Percentiles rank a stretch among this genome's conserved stretches.
These are phyloP conservation scores for Pandemis corylana DNA, from an alignment of 2,888 invertebrate species.

Conservation along the genomic window DNA sequence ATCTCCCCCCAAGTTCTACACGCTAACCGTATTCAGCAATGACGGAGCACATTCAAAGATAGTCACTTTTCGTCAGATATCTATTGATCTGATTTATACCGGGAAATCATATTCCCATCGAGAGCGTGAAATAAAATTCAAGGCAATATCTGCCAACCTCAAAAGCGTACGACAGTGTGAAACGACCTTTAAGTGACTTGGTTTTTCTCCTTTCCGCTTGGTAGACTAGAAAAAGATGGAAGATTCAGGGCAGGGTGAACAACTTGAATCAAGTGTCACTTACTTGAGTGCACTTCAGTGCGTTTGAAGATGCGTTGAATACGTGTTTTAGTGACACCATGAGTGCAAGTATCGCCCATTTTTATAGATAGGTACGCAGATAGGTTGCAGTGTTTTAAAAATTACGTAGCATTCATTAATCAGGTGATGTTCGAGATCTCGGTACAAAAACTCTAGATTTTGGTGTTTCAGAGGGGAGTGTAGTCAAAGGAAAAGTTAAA, in stretches of 20 bases:
- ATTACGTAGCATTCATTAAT: background rate
- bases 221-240: conserved; percentile 53
- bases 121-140: conserved; percentile 30
- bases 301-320: conserved; percentile 50
- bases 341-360: background rate
- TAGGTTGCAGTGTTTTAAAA: background rate
- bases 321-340: conserved; percentile 34
- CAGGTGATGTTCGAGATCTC: too few relatives aligned
- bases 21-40: conserved; percentile 23
- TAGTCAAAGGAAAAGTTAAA: too few relatives aligned
- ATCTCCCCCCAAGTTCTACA: conserved; percentile 37
- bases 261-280: conserved; percentile 64
- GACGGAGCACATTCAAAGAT: conserved; percentile 35
- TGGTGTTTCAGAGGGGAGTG: too few relatives aligned
- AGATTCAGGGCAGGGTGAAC: conserved; percentile 60
- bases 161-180: conserved; percentile 35
- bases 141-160: conserved; percentile 38
- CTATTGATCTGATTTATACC: conserved; percentile 23
- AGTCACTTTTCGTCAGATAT: conserved; percentile 31
- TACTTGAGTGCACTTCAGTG: conserved; percentile 65
- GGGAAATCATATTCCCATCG: conserved; percentile 33
- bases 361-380: background rate
- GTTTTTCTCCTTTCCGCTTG: conserved; percentile 49
- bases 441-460: background rate
- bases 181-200: conserved; percentile 50